Evolutionary conservation across 2,797 vertebrate species (phyloP), one percentile per base, ranked within the genome.

Genomic region (Pantherophis alleghaniensis): DNA sequence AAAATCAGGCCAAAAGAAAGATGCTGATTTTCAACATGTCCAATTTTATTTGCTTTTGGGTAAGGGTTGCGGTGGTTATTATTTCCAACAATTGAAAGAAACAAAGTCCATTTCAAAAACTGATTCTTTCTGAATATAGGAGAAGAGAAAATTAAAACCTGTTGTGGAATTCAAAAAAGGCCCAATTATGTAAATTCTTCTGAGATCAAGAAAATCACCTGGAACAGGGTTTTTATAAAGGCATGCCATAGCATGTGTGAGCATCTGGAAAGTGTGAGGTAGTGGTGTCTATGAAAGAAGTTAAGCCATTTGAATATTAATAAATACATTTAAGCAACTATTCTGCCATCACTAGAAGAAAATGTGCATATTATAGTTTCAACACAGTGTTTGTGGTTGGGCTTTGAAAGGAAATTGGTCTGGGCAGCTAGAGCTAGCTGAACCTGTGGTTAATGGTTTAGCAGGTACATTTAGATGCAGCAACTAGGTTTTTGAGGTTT

Each of bases 221-320:
- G 86, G 86, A 91, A 63, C 55, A 88, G 86, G n/a, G 22, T 86
- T 91, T 51, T 88, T 93, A 91, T 79, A 63, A 74, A 63, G 63
- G 87, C 74, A 88, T 88, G 59, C 55, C 42, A 87, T 88, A 74
- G 90, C 92, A 79, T 88, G 28, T 51, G 55, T 59, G 86, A 93
- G 92, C 89, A 79, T 93, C 92, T 93, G 92, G 92, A 93, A 93
- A 91, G 42, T 91, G 89, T 93, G 86, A 88, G 55, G 3, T 20
- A 37, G 69, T 74, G 16, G 32, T 37, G 7, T 20, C 32, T 37
- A 32, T 74, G 69, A 32, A 74, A 74, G 32, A 74, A 37, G 16
- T 37, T 74, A 16, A 74, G 32, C 69, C 16, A 37, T 74, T 9
- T 74, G 6, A 74, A 74, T 74, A 74, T 74, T 74, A 37, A 74